Percentiles rank a stretch among this genome's conserved stretches.
These are phyloP conservation scores for Anastrepha obliqua DNA, from an alignment of 1,140 invertebrate genomes.

Conservation along the genomic window DNA sequence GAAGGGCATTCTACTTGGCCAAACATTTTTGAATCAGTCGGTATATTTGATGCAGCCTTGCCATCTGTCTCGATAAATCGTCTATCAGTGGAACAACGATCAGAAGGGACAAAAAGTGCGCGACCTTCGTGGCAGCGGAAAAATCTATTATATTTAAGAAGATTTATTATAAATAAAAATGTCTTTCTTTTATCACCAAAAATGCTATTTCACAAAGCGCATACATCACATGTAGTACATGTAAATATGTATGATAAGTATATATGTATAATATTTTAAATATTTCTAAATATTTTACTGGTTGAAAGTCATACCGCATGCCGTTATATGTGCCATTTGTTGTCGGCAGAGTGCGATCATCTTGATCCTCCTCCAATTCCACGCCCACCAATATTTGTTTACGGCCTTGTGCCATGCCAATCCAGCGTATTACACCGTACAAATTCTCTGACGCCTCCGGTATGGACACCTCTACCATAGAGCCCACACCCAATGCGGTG, in stretches of 20 bases:
- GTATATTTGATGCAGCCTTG: slow-evolving; percentile 55
- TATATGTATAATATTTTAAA: no score
- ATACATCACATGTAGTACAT: no score
- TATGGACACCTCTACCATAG: slow-evolving; percentile 82
- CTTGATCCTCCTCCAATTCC: slow-evolving; percentile 84
- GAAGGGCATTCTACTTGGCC: slow-evolving; percentile 82
- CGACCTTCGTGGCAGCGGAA: slow-evolving; percentile 73
- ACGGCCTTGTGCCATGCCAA: slow-evolving; percentile 77
- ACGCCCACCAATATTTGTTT: slow-evolving; percentile 76
- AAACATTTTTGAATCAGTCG: slow-evolving; percentile 63
- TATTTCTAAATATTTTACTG: neutral
- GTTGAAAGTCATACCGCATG: slow-evolving; percentile 61
- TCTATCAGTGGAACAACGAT: slow-evolving; percentile 85
- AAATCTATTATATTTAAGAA: slow-evolving; percentile 37
- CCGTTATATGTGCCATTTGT: slow-evolving; percentile 87
- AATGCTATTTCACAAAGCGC: no score
- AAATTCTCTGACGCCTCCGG: slow-evolving; percentile 72
- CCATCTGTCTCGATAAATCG: slow-evolving; percentile 81
- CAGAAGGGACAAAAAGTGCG: slow-evolving; percentile 86
- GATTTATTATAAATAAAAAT: neutral
- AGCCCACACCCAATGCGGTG: slow-evolving; percentile 82
- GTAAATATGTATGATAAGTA: no score
- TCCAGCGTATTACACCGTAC: slow-evolving; percentile 92
- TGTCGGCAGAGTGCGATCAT: slow-evolving; percentile 76
- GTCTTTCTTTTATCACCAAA: neutral